phyloP scores from a whole-genome alignment of 2,888 invertebrate species.

The Leptinotarsa juncta region DNA sequence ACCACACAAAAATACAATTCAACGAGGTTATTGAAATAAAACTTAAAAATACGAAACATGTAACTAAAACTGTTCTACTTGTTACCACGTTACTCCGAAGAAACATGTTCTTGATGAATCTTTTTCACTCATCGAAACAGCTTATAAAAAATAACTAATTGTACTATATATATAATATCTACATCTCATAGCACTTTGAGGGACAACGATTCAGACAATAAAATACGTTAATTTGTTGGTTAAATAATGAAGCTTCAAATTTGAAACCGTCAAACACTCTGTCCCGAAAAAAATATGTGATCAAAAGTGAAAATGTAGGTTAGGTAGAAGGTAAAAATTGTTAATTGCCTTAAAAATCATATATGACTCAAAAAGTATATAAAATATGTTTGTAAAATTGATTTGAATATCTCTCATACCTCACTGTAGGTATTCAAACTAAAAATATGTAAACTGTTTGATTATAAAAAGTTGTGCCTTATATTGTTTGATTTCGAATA shows the following conservation, averaged over 20 bases:
- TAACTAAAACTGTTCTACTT: constrained; percentile 49
- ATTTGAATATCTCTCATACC: not conserved
- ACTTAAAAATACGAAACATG: constrained; percentile 47
- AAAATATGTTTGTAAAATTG: not conserved
- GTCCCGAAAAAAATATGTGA: not conserved
- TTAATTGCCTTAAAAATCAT: too few relatives aligned
- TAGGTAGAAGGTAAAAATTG: not conserved
- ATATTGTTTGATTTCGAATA: not conserved
- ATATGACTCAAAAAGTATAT: not conserved
- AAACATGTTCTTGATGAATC: constrained; percentile 29
- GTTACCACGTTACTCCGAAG: constrained; percentile 57
- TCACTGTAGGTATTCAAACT: not conserved
- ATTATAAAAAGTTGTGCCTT: not conserved
- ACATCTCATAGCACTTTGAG: constrained; percentile 26
- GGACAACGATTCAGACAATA: not conserved
- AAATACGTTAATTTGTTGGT: too few relatives aligned
- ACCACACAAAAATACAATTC: constrained; percentile 55
- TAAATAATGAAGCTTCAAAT: too few relatives aligned
- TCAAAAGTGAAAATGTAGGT: not conserved
- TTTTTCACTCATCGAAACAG: constrained; percentile 28
- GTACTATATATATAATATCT: constrained; percentile 30
- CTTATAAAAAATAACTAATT: constrained; percentile 30
- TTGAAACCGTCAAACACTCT: not conserved
- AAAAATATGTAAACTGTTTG: not conserved
- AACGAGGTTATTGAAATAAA: constrained; percentile 42